Conservation (phyloP, 1,140 invertebrate genomes). For the Drosophila malerkotliana region DNA sequence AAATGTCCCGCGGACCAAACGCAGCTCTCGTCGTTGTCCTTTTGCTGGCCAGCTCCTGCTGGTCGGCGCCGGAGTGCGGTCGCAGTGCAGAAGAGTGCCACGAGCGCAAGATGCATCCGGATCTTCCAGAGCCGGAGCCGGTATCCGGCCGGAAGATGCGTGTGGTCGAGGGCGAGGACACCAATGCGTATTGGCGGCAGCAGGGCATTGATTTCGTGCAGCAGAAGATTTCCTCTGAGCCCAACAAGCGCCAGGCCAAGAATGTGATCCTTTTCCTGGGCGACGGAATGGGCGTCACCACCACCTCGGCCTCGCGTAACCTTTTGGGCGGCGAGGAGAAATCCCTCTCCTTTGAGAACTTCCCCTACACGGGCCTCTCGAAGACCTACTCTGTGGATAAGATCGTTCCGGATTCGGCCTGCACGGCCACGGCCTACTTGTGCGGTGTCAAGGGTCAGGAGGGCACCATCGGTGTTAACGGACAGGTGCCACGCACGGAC, state of each 20-base stretch:
- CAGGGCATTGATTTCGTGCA: constrained; percentile 58
- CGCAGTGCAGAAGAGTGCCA: constrained; percentile 54
- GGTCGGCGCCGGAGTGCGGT: constrained; percentile 56
- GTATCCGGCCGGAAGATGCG: neutral
- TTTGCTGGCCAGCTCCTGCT: constrained; percentile 26
- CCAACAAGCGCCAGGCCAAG: constrained; percentile 85
- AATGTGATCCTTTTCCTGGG: constrained; percentile 92
- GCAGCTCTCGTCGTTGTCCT: constrained; percentile 41
- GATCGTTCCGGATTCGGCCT: constrained; percentile 92
- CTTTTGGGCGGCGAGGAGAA: constrained; percentile 88
- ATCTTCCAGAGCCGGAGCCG: constrained; percentile 34
- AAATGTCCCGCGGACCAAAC: constrained; percentile 56
- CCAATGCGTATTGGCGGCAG: constrained; percentile 74
- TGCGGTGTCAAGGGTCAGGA: constrained; percentile 92
- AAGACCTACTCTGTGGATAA: constrained; percentile 94
- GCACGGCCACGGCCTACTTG: constrained; percentile 90
- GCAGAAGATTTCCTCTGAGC: constrained; percentile 55
- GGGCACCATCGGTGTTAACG: constrained; percentile 90
- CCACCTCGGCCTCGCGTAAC: constrained; percentile 89
- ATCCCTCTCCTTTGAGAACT: constrained; percentile 89
- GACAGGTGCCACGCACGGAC: constrained; percentile 86
- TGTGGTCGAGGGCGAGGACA: constrained; percentile 60
- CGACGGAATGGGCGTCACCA: constrained; percentile 92
- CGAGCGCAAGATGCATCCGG: constrained; percentile 70
- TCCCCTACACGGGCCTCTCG: constrained; percentile 89